Evolutionary conservation across 2,888 invertebrate species (phyloP), one percentile per base, ranked within the genome.

Genomic region (Pedicia rivosa): DNA sequence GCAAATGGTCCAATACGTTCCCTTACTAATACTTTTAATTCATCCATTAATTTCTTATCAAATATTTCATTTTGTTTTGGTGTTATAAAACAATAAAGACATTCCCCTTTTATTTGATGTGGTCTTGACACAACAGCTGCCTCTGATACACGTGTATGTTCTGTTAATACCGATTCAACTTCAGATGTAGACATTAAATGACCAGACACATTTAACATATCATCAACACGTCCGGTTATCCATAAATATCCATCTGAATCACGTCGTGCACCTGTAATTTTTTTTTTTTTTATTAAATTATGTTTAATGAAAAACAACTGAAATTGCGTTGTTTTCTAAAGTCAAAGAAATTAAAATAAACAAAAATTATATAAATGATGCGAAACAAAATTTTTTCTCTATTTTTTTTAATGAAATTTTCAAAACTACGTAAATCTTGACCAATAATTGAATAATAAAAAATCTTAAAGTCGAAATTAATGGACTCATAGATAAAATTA

Each of bases 171-270:
- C 10, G 81, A 75, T 57, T 87, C 86, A 1, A 86, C 82, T 66
- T 98, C 94, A 0, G 97, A 86, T 0, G 97, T 98, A 42, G 92
- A 92, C 76, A 98, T 82, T 37, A 98, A 67, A 62, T 98, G 97
- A 0, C 97, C 98, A 3, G 92, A 94, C 7, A 98, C 95, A 61
- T 98, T 98, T 46, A 98, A 66, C 90, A 98, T 94, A 59, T 98
- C 98, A 57, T 98, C 97, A 26, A 95, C 86, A 40, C 95, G 77
- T 0, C 95, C 95, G 0, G 94, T 95, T 41, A 97, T 81, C 92
- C 92, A 94, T 39, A 91, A 64, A 58, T 91, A 92, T 1, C 95
- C 95, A 56, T 98, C 95, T 15, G 78, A 72, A 58, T 98, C 97
- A 40, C 91, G 69, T 46, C 73, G 71, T 0, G 90, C 92, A 39